Evolutionary conservation across 2,888 invertebrate species (phyloP), one percentile per base, ranked within the genome.

Genomic region (Amphiduros pacificus): DNA sequence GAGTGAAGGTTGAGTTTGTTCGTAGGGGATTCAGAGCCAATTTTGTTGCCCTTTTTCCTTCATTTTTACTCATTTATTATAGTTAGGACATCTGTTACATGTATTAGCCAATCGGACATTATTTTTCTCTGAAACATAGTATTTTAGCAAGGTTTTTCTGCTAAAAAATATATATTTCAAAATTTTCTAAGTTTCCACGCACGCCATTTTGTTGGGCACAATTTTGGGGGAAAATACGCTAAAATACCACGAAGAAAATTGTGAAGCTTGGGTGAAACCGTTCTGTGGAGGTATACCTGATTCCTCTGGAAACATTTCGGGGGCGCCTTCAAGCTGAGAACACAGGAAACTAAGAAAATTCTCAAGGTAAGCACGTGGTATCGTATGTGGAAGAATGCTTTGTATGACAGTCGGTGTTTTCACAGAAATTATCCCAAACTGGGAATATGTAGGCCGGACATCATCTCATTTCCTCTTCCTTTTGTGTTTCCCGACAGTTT

Each of bases 1-100:
- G 61, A 57, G 64, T 51, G 55, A 55, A 57, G 61, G 48, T 64
- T 52, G 44, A 55, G 55, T 64, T 61, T 53, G 24, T 51, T 64
- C 49, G 64, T 64, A 61, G 64, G 50, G 61, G 53, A 61, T 56
- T 61, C 56, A 36, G 64, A 57, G 57, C 61, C 40, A 40, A 53
- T 64, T 61, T 64, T 55, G 55, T 60, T 64, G 60, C 41, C 54
- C 52, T 64, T 64, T 64, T 55, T 48, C 24, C 55, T 57, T 26
- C 28, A 44, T 53, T 61, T 58, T 48, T 55, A n/a, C 22, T 50
- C 55, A 54, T 60, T 63, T 53, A 26, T 49, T 55, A 48, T 56
- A 51, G 55, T 60, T 60, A 60, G 56, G 20, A 31, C 26, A 52
- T 57, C 54, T 54, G 54, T 64, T 64, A 57, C 36, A 26, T 57